Evolutionary conservation across 1,140 invertebrate genomes (phyloP).

Genomic region (Bacillus rossius): DNA sequence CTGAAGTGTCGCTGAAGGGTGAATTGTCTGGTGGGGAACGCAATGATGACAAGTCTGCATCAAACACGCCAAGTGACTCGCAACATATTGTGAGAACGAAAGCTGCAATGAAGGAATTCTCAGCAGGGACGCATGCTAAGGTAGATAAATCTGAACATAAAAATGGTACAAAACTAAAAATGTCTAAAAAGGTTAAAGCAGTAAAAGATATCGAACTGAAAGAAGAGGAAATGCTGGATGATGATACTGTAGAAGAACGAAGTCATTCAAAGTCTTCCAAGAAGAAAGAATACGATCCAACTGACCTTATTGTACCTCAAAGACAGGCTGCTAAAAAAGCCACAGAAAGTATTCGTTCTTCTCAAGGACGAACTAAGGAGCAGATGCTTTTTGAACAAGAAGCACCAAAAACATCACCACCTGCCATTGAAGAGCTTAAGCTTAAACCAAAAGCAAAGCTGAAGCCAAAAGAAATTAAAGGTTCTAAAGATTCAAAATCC

Average conservation of each 20-base stretch:
- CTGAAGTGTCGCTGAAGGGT: slow-evolving; percentile 42
- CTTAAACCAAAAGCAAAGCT: slow-evolving; percentile 21
- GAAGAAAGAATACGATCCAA: slow-evolving; percentile 59
- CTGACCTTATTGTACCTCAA: slow-evolving; percentile 84
- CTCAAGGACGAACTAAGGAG: slow-evolving; percentile 27
- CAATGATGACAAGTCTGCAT: slow-evolving; percentile 46
- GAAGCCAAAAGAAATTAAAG: slow-evolving; percentile 15
- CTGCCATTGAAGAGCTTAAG: slow-evolving; percentile 20
- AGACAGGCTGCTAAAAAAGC: slow-evolving; percentile 87
- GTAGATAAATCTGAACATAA: slow-evolving; percentile 41
- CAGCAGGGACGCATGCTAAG: slow-evolving; percentile 30
- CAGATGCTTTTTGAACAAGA: slow-evolving; percentile 22
- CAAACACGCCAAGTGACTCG: slow-evolving; percentile 41
- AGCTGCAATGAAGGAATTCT: slow-evolving; percentile 77
- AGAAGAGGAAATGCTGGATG: slow-evolving; percentile 36
- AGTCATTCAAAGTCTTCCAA: slow-evolving; percentile 51
- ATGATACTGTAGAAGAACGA: slow-evolving; percentile 41
- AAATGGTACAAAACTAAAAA: slow-evolving; percentile 31
- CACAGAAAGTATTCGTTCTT: slow-evolving; percentile 69
- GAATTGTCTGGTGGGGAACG: slow-evolving; percentile 28
- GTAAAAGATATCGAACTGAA: slow-evolving; percentile 42
- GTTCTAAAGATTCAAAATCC: slow-evolving; percentile 13
- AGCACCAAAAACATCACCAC: slow-evolving; percentile 28
- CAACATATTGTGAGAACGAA: slow-evolving; percentile 63
- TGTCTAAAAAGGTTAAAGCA: slow-evolving; percentile 20